Evolutionary conservation across 2,888 invertebrate species (phyloP).

Genomic region (Agrochola macilenta): DNA sequence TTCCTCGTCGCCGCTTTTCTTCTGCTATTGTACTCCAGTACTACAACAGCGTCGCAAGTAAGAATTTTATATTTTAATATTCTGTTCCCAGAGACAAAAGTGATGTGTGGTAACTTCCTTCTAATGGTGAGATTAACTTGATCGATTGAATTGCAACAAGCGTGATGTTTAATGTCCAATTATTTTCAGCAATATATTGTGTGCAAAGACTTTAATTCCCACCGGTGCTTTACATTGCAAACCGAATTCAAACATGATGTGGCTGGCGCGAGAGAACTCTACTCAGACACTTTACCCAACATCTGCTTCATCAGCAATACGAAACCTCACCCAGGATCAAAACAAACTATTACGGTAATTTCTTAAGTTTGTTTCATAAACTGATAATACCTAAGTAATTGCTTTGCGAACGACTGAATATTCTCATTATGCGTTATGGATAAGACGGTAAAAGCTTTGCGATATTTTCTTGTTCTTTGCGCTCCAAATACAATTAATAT

Average conservation of each 20-base stretch:
- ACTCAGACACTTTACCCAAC: slow-evolving; percentile 54
- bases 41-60: slow-evolving; percentile 64
- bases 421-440: slow-evolving; percentile 16
- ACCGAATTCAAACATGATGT: slow-evolving; percentile 59
- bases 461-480: slow-evolving; percentile 47
- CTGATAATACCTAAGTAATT: background rate
- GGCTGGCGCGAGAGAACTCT: slow-evolving; percentile 54
- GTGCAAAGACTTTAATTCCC: slow-evolving; percentile 73
- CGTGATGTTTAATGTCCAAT: slow-evolving; percentile 30
- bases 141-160: slow-evolving; percentile 19
- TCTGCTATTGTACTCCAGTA: slow-evolving; percentile 40
- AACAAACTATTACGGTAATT: slow-evolving; percentile 68
- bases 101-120: slow-evolving; percentile 24
- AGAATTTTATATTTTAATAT: slow-evolving; percentile 50
- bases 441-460: slow-evolving; percentile 52
- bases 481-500: slow-evolving; percentile 14
- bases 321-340: slow-evolving; percentile 56
- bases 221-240: slow-evolving; percentile 74
- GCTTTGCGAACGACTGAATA: slow-evolving; percentile 52
- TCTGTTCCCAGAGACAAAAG: slow-evolving; percentile 6
- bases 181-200: slow-evolving; percentile 70
- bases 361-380: slow-evolving; percentile 4
- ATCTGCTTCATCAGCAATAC: slow-evolving; percentile 75
- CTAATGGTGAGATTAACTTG: background rate
- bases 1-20: slow-evolving; percentile 42